Evolutionary conservation across 2,888 invertebrate species (phyloP).

Genomic region (Sympetrum striolatum): DNA sequence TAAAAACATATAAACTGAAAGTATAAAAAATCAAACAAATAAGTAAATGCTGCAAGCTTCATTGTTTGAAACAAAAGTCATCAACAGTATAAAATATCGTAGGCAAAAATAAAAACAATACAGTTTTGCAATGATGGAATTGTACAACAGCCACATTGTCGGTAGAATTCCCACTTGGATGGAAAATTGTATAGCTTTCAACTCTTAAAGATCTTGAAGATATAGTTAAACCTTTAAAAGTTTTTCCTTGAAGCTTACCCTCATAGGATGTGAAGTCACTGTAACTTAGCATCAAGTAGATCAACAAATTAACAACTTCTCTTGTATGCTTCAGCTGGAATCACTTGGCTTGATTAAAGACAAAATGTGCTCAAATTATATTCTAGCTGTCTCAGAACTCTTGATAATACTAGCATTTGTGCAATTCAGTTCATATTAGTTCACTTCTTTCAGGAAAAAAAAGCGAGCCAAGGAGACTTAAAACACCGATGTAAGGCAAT

Average conservation of each 20-base stretch:
- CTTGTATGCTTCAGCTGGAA: not conserved
- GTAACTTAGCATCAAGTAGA: not conserved
- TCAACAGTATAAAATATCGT: not conserved
- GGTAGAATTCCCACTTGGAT: not conserved
- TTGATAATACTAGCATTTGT: no score
- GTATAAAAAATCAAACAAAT: not conserved
- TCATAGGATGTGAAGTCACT: not conserved
- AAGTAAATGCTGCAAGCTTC: not conserved
- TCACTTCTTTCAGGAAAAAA: no score
- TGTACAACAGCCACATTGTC: not conserved
- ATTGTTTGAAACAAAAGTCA: not conserved
- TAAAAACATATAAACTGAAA: not conserved
- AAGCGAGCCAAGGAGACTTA: no score
- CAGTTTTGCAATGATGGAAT: not conserved
- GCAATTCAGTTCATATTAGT: no score
- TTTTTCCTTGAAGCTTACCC: not conserved
- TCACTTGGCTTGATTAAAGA: no score
- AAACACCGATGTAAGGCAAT: no score
- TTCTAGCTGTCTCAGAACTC: no score
- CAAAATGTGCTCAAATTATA: no score
- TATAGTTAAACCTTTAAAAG: not conserved
- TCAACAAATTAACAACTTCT: not conserved
- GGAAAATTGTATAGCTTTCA: not conserved
- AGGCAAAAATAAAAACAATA: not conserved
- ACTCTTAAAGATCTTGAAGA: no score